Conservation (phyloP, 2,797 vertebrate genomes). For the Nasua narica region DNA sequence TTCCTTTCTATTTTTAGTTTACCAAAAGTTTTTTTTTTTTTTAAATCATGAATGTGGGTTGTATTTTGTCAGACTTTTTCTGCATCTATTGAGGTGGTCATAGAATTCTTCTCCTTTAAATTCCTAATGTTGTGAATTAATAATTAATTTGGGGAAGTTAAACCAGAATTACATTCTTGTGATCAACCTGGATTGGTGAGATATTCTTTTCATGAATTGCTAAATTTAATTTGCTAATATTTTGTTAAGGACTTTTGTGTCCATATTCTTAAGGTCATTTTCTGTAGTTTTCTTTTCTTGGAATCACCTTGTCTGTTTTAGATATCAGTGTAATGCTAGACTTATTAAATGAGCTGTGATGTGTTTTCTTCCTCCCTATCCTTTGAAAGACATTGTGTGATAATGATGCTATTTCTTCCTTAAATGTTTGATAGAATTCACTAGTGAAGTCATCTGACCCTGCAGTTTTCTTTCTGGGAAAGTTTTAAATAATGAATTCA, state of each 20-base stretch:
- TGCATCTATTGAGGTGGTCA: background rate
- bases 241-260: constrained; percentile 10
- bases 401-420: background rate
- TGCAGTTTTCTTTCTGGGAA: background rate
- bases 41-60: background rate
- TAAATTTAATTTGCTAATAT: background rate
- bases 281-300: constrained; percentile 17
- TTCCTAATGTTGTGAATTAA: background rate
- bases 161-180: background rate
- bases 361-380: background rate
- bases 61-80: background rate
- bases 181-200: background rate
- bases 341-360: background rate
- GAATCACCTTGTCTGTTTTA: constrained; percentile 4
- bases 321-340: background rate
- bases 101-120: background rate
- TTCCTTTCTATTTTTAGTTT: background rate
- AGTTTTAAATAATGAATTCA: background rate
- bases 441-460: background rate
- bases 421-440: background rate
- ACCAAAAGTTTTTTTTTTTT: background rate
- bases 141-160: constrained; percentile 1
- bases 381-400: background rate
- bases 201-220: background rate
- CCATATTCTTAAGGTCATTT: background rate